These are phyloP conservation scores for Crax fasciolata DNA, from an alignment of 2,797 vertebrate species.

Conservation along the genomic window DNA sequence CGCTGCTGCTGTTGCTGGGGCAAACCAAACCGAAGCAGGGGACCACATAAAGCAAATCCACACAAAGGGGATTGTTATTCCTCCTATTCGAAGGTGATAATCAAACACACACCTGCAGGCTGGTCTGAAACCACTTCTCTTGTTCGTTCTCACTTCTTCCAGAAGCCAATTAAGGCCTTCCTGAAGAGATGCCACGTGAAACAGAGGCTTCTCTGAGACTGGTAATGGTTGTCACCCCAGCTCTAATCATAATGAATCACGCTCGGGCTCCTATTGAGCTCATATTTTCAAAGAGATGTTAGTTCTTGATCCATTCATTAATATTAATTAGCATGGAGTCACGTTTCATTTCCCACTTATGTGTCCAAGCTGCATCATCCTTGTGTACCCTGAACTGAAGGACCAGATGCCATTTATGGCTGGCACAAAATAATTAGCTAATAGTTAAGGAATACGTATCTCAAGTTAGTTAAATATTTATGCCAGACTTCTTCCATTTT, in stretches of 20 bases:
- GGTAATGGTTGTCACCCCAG: slow-evolving; percentile 63
- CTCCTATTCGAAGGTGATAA: neutral
- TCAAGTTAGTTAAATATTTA: slow-evolving; percentile 76
- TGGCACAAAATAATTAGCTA: slow-evolving; percentile 76
- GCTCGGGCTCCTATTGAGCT: slow-evolving; percentile 53
- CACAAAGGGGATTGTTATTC: neutral
- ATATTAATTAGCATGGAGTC: slow-evolving; percentile 70
- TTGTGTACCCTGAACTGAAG: slow-evolving; percentile 43
- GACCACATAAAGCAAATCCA: neutral
- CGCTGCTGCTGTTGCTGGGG: neutral
- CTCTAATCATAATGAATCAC: slow-evolving; percentile 71
- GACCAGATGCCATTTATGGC: slow-evolving; percentile 61
- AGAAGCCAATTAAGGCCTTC: slow-evolving; percentile 66
- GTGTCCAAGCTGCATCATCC: slow-evolving; percentile 56
- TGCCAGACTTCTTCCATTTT: slow-evolving; percentile 65
- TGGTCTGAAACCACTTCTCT: slow-evolving; percentile 7
- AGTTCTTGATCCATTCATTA: slow-evolving; percentile 55
- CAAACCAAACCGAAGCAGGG: neutral
- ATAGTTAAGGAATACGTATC: slow-evolving; percentile 63
- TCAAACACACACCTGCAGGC: neutral
- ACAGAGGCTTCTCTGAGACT: slow-evolving; percentile 29
- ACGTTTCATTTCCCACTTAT: slow-evolving; percentile 57
- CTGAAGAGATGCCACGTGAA: slow-evolving; percentile 36
- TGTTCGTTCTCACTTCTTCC: slow-evolving; percentile 22
- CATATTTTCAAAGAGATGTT: slow-evolving; percentile 57